These are phyloP conservation scores for Sinopyrophorus schimmeli DNA, from an alignment of 2,888 invertebrate species.

Conservation along the genomic window DNA sequence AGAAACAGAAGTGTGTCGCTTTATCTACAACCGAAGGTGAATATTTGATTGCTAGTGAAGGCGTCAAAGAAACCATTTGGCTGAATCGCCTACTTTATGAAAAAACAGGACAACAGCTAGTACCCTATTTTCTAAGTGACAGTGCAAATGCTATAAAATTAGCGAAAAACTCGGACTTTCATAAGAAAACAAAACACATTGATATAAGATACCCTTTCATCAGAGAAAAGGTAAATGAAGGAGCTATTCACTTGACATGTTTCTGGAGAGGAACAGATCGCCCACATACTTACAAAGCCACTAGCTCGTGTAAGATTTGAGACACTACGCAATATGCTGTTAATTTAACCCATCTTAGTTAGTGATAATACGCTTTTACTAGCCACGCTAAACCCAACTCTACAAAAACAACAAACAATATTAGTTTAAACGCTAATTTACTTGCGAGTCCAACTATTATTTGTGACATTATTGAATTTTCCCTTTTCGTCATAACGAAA, in stretches of 20 bases:
- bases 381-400: too few species aligned
- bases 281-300: slow-evolving; percentile 19
- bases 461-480: too few species aligned
- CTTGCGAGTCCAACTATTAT: too few species aligned
- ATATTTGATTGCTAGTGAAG: slow-evolving; percentile 40
- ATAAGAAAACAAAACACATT: slow-evolving; percentile 30
- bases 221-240: slow-evolving; percentile 21
- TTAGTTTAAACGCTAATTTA: too few species aligned
- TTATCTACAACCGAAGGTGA: slow-evolving; percentile 41
- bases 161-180: slow-evolving; percentile 27
- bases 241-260: slow-evolving; percentile 12
- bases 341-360: too few species aligned
- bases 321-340: not conserved
- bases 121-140: slow-evolving; percentile 10
- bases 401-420: too few species aligned
- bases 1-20: slow-evolving; percentile 40
- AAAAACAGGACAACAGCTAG: not conserved
- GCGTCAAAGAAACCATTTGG: slow-evolving; percentile 40
- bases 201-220: slow-evolving; percentile 30
- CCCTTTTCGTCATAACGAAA: too few species aligned
- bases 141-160: slow-evolving; percentile 31
- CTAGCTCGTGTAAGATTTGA: slow-evolving; percentile 5
- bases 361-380: too few species aligned
- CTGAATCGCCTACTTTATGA: slow-evolving; percentile 30
- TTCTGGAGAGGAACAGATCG: slow-evolving; percentile 6